Base-by-base conservation (phyloP, 2,888 invertebrate species). In the Ophioninae sp. region DNA sequence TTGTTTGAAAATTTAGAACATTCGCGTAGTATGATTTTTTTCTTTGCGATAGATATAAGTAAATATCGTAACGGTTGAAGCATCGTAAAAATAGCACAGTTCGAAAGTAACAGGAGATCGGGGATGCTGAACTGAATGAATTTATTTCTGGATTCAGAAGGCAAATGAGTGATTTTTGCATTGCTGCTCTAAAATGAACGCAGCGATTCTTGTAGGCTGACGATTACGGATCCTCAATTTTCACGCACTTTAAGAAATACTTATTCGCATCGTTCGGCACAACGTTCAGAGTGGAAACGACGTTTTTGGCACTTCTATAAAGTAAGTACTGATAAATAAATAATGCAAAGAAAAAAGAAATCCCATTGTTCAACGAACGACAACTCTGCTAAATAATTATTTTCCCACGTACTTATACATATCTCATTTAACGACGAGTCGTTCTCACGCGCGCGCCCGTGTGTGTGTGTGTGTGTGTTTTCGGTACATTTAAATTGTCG, bases 401-500 rank as follows among this genome's bases (percentile, higher is more conserved):
- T 44, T 39, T 61, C 39, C 6, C 61, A 39, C 21, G 37, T 75
- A 56, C 62, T 62, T 30, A 2, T 44, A 20, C 67, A 23, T 62
- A 20, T 13, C 59, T 37, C 68, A 17, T 59, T 77, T 41, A 23
- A 23, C 68, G 41, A 65, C n/a, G 37, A n/a, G 21, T 59, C 17
- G 8, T 76, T 13, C 13, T 44, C n/a, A n/a, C n/a, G n/a, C n/a
- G n/a, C n/a, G n/a, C n/a, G n/a, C n/a, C n/a, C n/a, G n/a, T 44
- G 44, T 44, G 10, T 41, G 44, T 44, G 44, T 44, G 44, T 44
- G 44, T 44, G 1, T 44, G 7, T 62, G 37, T 20, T 57, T 39
- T 57, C 56, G 8, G 39, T 39, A 65, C 65, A 50, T 13, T 65
- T 23, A 41, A 30, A 61, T 73, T 72, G 23, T 65, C 65, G 41